Evolutionary conservation across 2,113 vertebrate species (phyloP).

Genomic region (Boulengeromyrus knoepffleri): DNA sequence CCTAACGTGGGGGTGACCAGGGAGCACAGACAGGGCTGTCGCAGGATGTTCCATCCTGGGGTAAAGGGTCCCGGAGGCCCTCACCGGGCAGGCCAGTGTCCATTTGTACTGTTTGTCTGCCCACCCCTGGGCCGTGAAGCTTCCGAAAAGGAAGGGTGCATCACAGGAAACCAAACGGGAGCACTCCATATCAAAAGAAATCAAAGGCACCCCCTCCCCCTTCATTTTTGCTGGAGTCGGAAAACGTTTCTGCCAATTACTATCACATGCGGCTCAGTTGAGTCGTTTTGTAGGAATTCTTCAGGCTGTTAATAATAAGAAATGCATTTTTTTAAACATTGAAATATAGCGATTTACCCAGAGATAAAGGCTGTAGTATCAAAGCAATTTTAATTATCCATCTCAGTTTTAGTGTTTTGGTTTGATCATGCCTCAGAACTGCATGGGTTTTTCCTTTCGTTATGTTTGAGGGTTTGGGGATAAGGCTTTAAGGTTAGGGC

Average conservation of each 20-base stretch:
- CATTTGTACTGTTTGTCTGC: slow-evolving; percentile 9
- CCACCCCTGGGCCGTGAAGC: neutral
- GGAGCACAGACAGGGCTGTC: slow-evolving; percentile 25
- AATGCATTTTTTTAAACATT: slow-evolving; percentile 7
- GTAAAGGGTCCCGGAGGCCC: neutral
- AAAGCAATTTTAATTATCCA: neutral
- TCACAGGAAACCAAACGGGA: neutral
- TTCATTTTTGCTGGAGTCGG: neutral
- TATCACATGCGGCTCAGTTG: neutral
- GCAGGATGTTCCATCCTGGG: neutral
- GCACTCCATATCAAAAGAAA: neutral
- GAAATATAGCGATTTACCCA: neutral
- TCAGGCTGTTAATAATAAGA: neutral
- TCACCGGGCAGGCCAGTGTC: neutral
- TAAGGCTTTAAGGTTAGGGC: neutral
- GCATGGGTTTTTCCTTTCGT: neutral
- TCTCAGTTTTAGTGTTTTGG: neutral
- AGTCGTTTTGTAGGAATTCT: neutral
- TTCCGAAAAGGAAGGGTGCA: neutral
- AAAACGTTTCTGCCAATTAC: neutral
- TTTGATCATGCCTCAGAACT: neutral
- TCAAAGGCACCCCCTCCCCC: neutral
- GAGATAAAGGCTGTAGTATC: neutral
- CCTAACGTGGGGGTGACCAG: slow-evolving; percentile 25
- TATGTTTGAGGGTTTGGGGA: neutral